These are phyloP conservation scores for Oppia nitens DNA, from an alignment of 1,140 invertebrate genomes.

Conservation along the genomic window DNA sequence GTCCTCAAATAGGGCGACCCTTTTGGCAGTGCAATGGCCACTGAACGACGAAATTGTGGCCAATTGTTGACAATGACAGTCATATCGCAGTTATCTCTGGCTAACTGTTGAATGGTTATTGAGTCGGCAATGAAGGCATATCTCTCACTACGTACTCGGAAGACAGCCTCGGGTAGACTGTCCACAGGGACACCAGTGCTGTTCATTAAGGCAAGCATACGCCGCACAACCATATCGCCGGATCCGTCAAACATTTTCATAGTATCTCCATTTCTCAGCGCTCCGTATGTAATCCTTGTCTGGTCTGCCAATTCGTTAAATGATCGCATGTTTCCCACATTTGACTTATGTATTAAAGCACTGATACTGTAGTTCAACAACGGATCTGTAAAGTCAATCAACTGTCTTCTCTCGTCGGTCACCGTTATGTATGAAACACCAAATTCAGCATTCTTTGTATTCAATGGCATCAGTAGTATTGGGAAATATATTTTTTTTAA, in stretches of 20 bases:
- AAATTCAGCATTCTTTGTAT: conserved; percentile 33
- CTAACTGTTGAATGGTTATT: background rate
- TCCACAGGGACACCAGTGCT: background rate
- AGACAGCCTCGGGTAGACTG: background rate
- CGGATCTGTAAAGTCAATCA: conserved; percentile 37
- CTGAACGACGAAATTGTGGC: background rate
- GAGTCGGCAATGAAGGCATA: background rate
- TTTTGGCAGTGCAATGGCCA: conserved; percentile 6
- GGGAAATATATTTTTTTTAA: too few species aligned
- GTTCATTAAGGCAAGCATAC: background rate
- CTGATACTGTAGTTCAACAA: conserved; percentile 44
- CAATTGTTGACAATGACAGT: background rate
- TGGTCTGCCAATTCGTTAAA: background rate
- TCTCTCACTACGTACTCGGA: background rate
- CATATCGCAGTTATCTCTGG: background rate
- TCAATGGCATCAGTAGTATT: too few species aligned
- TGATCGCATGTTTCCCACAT: background rate
- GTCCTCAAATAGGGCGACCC: background rate
- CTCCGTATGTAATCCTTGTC: background rate
- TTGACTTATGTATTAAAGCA: background rate
- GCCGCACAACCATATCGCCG: background rate
- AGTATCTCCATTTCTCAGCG: background rate
- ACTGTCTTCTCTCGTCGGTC: conserved; percentile 32
- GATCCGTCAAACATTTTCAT: background rate
- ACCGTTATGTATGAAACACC: conserved; percentile 37